Evolutionary conservation across 2,888 invertebrate species (phyloP), one percentile per base, ranked within the genome.

Genomic region (Lithophane leautieri): DNA sequence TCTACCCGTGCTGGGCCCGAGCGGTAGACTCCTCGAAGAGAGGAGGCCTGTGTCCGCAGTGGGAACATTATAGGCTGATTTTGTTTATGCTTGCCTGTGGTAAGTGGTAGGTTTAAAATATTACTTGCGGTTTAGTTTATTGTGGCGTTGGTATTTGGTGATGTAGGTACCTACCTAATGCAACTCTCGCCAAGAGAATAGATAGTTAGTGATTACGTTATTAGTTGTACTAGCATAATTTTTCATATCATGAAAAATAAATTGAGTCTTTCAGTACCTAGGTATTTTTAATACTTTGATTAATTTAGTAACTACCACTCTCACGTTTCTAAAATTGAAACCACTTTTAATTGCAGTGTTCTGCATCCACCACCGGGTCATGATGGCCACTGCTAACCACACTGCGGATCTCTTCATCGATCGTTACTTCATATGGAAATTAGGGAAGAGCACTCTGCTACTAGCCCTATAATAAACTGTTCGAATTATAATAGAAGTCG

Each of bases 401-500:
- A 4, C 0, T 19, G 62, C 25, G n/a, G 19, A 62, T 76, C 4
- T 40, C 25, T 47, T 54, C 25, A 40, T 54, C 14, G 44, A 54
- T 60, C 42, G 47, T 42, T 61, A 60, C 14, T n/a, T 50, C 19
- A 34, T 54, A 47, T 67, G 40, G 52, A 28, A 42, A 16, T 61
- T 7, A 58, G 28, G 19, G 61, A 70, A 70, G 54, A 60, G 19
- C n/a, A 52, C 19, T 73, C 25, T 63, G 25, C 42, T 19, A 25
- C 28, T 47, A 65, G 40, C 68, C 50, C 58, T 50, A 60, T 65
- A 79, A 76, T 79, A 69, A 77, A 66, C 54, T 58, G 42, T 68
- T 63, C 12, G 50, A 65, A 77, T 81, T 68, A 73, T 71, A 85
- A 69, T 69, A 56, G 66, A 28, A 62, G 52, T 76, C 62, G 68